Evolutionary conservation across 2,888 invertebrate species (phyloP).

Genomic region (Mechanitis messenoides): DNA sequence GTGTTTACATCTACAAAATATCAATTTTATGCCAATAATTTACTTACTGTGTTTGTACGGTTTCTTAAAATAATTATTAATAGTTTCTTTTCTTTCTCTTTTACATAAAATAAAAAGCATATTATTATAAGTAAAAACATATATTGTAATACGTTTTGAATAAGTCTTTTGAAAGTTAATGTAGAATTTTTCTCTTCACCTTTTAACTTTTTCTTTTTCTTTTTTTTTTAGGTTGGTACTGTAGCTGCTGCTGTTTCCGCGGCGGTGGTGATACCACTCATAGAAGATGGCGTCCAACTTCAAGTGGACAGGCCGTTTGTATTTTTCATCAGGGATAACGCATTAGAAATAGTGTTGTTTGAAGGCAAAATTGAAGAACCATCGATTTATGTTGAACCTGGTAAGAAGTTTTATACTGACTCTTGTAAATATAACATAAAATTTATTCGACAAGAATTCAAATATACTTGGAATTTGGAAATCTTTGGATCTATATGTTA

Average conservation of each 20-base stretch:
- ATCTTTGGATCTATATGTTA: too few species aligned
- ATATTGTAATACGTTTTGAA: too few species aligned
- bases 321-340: constrained; percentile 78
- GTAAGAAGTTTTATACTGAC: constrained; percentile 11
- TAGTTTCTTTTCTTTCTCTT: too few species aligned
- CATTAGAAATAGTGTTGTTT: constrained; percentile 76
- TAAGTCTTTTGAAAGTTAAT: background rate
- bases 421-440: too few species aligned
- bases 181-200: background rate
- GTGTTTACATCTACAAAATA: too few species aligned
- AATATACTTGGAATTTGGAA: too few species aligned
- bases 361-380: constrained; percentile 78
- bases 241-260: constrained; percentile 79
- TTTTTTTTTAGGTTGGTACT: constrained; percentile 63
- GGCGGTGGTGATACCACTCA: constrained; percentile 77
- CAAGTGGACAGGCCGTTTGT: constrained; percentile 79
- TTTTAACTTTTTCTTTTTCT: background rate
- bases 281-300: constrained; percentile 71
- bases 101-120: too few species aligned
- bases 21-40: too few species aligned
- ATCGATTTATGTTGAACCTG: constrained; percentile 33
- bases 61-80: too few species aligned
- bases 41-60: too few species aligned
- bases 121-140: too few species aligned
- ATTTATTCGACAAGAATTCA: too few species aligned